Percentiles rank a stretch among this genome's conserved stretches.
phyloP scores from a whole-genome alignment of 2,888 invertebrate species.

The Ditula angustiorana region DNA sequence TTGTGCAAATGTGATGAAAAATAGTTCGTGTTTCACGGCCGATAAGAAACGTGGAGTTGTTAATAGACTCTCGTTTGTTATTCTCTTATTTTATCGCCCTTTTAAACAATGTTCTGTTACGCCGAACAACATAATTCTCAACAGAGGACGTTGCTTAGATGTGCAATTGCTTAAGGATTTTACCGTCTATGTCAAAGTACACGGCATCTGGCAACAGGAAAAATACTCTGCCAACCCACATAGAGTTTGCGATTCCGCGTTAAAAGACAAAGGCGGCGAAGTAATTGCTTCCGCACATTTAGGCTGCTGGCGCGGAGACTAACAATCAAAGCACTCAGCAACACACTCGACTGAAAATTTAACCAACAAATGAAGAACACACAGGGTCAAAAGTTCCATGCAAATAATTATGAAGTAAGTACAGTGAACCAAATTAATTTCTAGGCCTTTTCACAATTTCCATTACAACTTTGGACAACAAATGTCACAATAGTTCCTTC shows the following conservation, averaged over 20 bases:
- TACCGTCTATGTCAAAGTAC: neutral
- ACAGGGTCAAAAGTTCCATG: neutral
- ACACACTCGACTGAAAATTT: neutral
- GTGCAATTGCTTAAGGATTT: neutral
- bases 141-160: neutral
- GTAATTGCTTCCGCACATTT: slow-evolving; percentile 24
- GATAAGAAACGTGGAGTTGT: no score
- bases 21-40: no score
- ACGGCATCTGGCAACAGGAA: neutral
- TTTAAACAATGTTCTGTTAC: neutral
- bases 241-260: neutral
- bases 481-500: no score
- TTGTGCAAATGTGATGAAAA: no score
- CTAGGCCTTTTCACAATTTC: no score
- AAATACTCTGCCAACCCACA: neutral
- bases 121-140: neutral
- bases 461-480: no score
- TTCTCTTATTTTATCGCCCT: no score
- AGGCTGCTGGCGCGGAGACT: neutral
- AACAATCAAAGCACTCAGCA: neutral
- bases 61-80: no score
- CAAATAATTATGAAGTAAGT: neutral
- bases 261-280: slow-evolving; percentile 8
- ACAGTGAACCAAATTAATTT: no score
- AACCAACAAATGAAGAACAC: neutral